Conservation (phyloP, 2,113 vertebrate species). For the Pteruthius melanotis region DNA sequence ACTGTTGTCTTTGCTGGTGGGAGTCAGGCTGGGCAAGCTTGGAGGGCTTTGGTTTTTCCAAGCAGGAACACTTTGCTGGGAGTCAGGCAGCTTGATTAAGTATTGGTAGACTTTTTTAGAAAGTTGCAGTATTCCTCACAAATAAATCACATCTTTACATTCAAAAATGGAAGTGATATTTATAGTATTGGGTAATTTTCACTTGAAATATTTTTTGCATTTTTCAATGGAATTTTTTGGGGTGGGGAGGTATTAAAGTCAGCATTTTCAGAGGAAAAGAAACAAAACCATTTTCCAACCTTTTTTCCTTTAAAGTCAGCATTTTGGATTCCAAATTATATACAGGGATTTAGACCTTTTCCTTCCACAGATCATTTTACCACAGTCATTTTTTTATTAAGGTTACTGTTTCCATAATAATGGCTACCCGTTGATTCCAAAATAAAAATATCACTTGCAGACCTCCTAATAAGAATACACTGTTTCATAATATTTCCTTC, state of each 20-base stretch:
- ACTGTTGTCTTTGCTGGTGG: neutral
- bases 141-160: neutral
- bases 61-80: neutral
- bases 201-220: neutral
- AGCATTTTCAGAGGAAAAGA: slow-evolving; percentile 19
- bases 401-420: neutral
- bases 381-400: neutral
- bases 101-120: neutral
- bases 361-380: neutral
- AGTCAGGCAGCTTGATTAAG: neutral
- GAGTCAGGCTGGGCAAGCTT: neutral
- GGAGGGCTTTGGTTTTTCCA: neutral
- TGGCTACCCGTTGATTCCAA: neutral
- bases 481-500: neutral
- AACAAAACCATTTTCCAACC: neutral
- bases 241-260: neutral
- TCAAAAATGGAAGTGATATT: neutral
- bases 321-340: neutral
- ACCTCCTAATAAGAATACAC: neutral
- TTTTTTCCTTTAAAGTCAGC: neutral
- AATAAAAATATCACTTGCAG: neutral
- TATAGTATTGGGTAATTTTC: neutral
- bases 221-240: neutral
- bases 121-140: neutral
- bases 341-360: neutral